These are phyloP conservation scores for Tragulus kanchil DNA, from an alignment of 2,113 vertebrate species.

Conservation along the genomic window DNA sequence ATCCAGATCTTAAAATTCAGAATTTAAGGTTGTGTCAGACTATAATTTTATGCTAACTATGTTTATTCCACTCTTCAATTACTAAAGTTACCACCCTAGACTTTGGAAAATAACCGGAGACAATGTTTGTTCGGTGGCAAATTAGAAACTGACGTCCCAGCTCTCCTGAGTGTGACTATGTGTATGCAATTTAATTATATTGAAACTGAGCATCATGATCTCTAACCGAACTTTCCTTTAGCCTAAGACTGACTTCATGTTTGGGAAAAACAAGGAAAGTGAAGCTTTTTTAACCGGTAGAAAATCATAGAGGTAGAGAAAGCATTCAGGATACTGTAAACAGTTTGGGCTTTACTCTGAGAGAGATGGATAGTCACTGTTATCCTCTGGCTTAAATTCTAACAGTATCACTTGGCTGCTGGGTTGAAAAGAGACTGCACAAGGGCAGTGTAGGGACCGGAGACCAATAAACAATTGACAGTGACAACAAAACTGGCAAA, in stretches of 20 bases:
- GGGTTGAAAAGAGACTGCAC: background rate
- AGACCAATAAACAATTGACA: background rate
- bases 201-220: conserved; percentile 45
- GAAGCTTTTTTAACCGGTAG: no score
- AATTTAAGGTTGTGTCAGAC: conserved; percentile 76
- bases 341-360: background rate
- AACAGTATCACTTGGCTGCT: background rate
- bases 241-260: conserved; percentile 50
- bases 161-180: conserved; percentile 64
- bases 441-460: background rate
- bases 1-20: conserved; percentile 68
- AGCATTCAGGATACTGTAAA: background rate
- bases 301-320: background rate
- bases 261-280: conserved; percentile 58
- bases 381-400: background rate
- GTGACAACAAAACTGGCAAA: background rate
- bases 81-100: conserved; percentile 68
- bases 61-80: conserved; percentile 77
- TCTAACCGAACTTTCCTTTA: conserved; percentile 64
- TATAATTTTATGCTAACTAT: conserved; percentile 83
- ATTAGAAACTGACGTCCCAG: conserved; percentile 67
- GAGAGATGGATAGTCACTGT: background rate
- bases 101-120: conserved; percentile 79
- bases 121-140: conserved; percentile 69
- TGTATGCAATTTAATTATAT: conserved; percentile 64